Percentiles rank a stretch among this genome's conserved stretches.
These are phyloP conservation scores for Agrotis clavis DNA, from an alignment of 2,888 invertebrate genomes.

Conservation along the genomic window DNA sequence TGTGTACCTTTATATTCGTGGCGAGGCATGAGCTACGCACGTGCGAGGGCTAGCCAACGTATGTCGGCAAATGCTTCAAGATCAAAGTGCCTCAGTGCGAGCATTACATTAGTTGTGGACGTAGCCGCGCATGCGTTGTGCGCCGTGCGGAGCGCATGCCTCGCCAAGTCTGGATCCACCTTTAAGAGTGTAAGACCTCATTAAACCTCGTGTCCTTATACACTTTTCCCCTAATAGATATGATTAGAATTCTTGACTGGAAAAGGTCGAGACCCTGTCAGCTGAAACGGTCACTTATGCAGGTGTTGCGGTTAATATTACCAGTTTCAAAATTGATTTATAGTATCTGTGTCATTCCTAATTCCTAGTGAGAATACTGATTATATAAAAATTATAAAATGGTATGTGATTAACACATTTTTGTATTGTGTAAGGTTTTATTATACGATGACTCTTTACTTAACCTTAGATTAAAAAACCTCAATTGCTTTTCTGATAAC, in stretches of 20 bases:
- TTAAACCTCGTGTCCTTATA: too few relatives aligned
- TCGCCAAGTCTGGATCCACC: too few relatives aligned
- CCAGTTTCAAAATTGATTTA: constrained; percentile 29
- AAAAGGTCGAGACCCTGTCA: constrained; percentile 33
- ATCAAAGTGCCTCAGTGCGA: too few relatives aligned
- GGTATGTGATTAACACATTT: constrained; percentile 24
- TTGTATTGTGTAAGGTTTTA: constrained; percentile 36
- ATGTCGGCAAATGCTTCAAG: too few relatives aligned
- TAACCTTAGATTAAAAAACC: constrained; percentile 45
- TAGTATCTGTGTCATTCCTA: constrained; percentile 6
- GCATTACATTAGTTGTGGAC: too few relatives aligned
- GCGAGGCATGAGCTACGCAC: too few relatives aligned
- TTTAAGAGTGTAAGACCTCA: too few relatives aligned
- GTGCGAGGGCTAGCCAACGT: too few relatives aligned
- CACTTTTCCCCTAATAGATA: too few relatives aligned
- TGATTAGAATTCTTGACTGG: constrained; percentile 33
- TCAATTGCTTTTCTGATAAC: constrained; percentile 28
- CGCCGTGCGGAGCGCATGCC: too few relatives aligned
- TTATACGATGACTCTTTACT: constrained; percentile 42
- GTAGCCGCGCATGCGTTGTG: too few relatives aligned
- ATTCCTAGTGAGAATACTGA: neutral
- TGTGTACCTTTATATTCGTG: too few relatives aligned
- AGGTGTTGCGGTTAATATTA: constrained; percentile 13
- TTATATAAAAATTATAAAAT: constrained; percentile 47
- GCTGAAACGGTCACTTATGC: constrained; percentile 28